Evolutionary conservation across 2,797 vertebrate species (phyloP), one percentile per base, ranked within the genome.

Genomic region (Florisuga fusca): DNA sequence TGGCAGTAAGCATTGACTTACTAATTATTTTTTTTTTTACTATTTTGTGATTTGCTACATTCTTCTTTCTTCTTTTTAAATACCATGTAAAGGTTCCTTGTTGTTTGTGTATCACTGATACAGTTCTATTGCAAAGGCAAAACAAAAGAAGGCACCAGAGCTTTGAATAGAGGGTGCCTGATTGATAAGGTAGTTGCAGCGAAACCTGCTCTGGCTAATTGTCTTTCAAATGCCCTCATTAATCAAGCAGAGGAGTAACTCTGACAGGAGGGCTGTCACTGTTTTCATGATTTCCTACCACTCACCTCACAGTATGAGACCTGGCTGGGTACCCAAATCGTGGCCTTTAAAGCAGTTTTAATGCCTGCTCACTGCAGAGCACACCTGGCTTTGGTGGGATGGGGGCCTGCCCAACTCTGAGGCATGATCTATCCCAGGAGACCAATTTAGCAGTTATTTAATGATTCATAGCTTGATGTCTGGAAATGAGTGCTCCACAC

Each of bases 191-290:
- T 97, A 97, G 98, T 98, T 98, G 98, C 99, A 98, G 98, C 98
- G 98, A 99, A 99, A 99, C 98, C 98, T 99, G 98, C 98, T 99
- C 98, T 97, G 96, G 98, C 98, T 99, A 99, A 99, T 99, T 99
- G 99, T 99, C 99, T 99, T 99, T 99, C 99, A 99, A 99, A 99
- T 98, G 98, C 98, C 99, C 99, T 99, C 99, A 99, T 99, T 99
- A 99, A 99, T 99, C 99, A 99, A 98, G 98, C 97, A 95, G 76
- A 98, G 94, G 97, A 98, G 97, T 84, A 96, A 97, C 95, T 92
- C 97, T 98, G 98, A 98, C 98, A 98, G 98, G 97, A 98, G 97
- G 97, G 96, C 98, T 99, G 98, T 99, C 99, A 99, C 97, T 96
- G 97, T 97, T 98, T 97, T 94, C 97, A 98, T 98, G 95, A 98